These are phyloP conservation scores for Ricordea florida DNA, from an alignment of 92 coral and sea anemone genomes.

Conservation along the genomic window DNA sequence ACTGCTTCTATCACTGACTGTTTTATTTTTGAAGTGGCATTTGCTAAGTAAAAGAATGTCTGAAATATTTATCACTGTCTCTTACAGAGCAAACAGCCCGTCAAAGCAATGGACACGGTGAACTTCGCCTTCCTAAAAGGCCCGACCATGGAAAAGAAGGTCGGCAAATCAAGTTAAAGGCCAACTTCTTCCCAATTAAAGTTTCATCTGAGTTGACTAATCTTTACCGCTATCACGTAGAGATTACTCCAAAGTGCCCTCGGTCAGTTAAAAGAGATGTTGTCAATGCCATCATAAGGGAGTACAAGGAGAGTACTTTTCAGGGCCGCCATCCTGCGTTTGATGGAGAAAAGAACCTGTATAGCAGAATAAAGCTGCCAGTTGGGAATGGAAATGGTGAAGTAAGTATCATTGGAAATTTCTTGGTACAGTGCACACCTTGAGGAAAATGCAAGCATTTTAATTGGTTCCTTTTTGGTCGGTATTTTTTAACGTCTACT, in stretches of 20 bases:
- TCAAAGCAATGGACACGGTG: constrained; percentile 16
- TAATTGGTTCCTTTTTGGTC: no score
- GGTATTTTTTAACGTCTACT: no score
- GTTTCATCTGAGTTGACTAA: constrained; percentile 37
- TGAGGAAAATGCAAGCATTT: no score
- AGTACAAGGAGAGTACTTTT: constrained; percentile 35
- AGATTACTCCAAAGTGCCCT: constrained; percentile 65
- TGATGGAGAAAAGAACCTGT: constrained; percentile 82
- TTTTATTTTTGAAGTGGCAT: no score
- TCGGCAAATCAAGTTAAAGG: constrained; percentile 51
- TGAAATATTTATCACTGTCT: no score
- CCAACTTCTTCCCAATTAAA: constrained; percentile 70
- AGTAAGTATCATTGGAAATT: no score
- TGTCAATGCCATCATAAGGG: constrained; percentile 41
- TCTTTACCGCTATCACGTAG: constrained; percentile 80
- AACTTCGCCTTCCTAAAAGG: constrained; percentile 58
- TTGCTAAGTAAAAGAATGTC: no score
- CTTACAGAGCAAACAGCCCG: constrained; percentile 19
- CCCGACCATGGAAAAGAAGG: constrained; percentile 83
- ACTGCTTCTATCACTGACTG: no score
- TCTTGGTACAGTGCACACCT: no score
- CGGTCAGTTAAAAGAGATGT: constrained; percentile 61
- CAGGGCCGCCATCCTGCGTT: constrained; percentile 73
- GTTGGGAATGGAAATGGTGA: no score
- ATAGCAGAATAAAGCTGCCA: constrained; percentile 68